Evolutionary conservation across 1,140 invertebrate species (phyloP), one percentile per base, ranked within the genome.

Genomic region (Drosophila hydei): DNA sequence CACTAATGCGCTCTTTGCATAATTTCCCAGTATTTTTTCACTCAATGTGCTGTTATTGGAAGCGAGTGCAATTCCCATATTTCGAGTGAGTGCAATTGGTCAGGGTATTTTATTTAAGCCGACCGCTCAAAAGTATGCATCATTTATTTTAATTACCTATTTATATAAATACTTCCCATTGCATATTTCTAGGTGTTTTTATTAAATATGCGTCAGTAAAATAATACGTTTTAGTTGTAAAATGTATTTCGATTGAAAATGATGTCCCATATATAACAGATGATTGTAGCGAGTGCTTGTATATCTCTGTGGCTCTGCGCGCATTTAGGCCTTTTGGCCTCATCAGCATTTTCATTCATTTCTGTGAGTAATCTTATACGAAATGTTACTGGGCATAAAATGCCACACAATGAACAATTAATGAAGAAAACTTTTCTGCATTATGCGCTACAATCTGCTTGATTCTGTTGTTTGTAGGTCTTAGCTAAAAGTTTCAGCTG

Each of bases 261-360:
- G n/a, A n/a, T n/a, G n/a, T n/a, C n/a, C n/a, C n/a, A n/a, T n/a
- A n/a, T n/a, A n/a, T n/a, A n/a, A n/a, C n/a, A n/a, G n/a, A n/a
- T n/a, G n/a, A n/a, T n/a, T n/a, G n/a, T n/a, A n/a, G n/a, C n/a
- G n/a, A n/a, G n/a, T n/a, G n/a, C n/a, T n/a, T n/a, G n/a, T n/a
- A n/a, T n/a, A n/a, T n/a, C n/a, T n/a, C n/a, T n/a, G n/a, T n/a
- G n/a, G n/a, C n/a, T n/a, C n/a, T n/a, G n/a, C n/a, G n/a, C n/a
- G n/a, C n/a, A n/a, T n/a, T n/a, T n/a, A n/a, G n/a, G n/a, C n/a
- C n/a, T n/a, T n/a, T n/a, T n/a, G n/a, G 77, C 81, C 63, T 74
- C 75, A 81, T 87, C 77, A 87, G 61, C 47, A 75, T 70, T 68
- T 81, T 67, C 81, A 87, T 81, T 85, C 77, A 63, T 85, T 75